These are phyloP conservation scores for Ptychochromis oligacanthus DNA, from an alignment of 2,113 vertebrate species.

Conservation along the genomic window DNA sequence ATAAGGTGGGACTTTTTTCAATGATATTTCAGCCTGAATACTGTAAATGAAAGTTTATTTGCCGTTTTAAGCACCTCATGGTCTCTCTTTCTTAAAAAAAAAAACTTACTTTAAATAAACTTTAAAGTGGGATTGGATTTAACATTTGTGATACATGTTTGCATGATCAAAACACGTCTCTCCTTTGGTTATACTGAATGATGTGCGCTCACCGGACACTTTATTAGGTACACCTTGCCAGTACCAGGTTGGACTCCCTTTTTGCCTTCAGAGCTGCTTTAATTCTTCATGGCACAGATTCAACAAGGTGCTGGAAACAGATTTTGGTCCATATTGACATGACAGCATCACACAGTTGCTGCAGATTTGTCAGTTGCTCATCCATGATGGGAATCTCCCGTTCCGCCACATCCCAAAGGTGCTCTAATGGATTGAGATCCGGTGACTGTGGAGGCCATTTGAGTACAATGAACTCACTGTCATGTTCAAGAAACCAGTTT, in stretches of 20 bases:
- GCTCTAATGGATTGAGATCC: no score
- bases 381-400: no score
- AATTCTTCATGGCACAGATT: neutral
- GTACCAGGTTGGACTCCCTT: neutral
- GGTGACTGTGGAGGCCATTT: no score
- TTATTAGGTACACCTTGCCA: neutral
- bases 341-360: no score
- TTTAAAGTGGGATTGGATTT: neutral
- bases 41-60: neutral
- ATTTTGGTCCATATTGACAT: no score
- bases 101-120: neutral
- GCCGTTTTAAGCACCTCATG: neutral
- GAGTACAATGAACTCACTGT: no score
- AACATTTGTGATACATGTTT: neutral
- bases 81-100: neutral
- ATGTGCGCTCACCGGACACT: neutral
- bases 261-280: neutral
- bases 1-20: neutral
- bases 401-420: no score
- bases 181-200: neutral
- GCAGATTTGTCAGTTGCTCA: no score
- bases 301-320: no score
- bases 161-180: neutral
- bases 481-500: no score
- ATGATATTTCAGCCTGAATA: neutral